A percentile compares a stretch with the other conserved stretches of the same genome.
These are phyloP conservation scores for Glareola pratincola DNA, from an alignment of 2,113 vertebrate genomes.

Conservation along the genomic window DNA sequence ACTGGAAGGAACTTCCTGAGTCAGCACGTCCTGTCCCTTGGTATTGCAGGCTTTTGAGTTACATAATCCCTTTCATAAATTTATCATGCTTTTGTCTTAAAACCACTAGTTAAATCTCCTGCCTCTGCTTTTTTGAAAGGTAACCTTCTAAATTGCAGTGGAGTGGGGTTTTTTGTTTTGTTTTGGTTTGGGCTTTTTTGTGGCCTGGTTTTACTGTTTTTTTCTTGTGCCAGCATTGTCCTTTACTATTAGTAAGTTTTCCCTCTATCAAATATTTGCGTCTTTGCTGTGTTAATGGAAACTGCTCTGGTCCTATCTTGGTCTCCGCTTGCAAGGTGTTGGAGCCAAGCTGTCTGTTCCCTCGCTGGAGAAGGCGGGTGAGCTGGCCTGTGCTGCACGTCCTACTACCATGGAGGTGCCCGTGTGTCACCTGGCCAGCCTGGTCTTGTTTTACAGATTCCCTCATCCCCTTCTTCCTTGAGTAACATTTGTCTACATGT, in stretches of 20 bases:
- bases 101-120: neutral
- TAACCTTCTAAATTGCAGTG: neutral
- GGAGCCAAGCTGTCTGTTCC: neutral
- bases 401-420: neutral
- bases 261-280: neutral
- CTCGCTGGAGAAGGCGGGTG: accelerated
- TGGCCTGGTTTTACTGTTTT: neutral
- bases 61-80: neutral
- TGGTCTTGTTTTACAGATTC: neutral
- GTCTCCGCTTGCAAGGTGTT: neutral
- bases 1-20: neutral
- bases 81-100: neutral
- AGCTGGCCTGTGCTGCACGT: neutral
- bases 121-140: neutral
- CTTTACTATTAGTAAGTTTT: neutral
- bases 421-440: neutral
- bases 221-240: neutral
- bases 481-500: neutral
- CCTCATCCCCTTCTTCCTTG: neutral
- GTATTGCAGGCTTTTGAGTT: neutral
- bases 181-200: too few relatives aligned
- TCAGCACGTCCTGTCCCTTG: neutral
- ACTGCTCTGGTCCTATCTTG: neutral
- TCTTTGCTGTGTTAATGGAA: neutral
- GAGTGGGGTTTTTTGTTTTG: neutral